Conservation (phyloP, 2,888 invertebrate species). For the Ectemnius continuus region DNA sequence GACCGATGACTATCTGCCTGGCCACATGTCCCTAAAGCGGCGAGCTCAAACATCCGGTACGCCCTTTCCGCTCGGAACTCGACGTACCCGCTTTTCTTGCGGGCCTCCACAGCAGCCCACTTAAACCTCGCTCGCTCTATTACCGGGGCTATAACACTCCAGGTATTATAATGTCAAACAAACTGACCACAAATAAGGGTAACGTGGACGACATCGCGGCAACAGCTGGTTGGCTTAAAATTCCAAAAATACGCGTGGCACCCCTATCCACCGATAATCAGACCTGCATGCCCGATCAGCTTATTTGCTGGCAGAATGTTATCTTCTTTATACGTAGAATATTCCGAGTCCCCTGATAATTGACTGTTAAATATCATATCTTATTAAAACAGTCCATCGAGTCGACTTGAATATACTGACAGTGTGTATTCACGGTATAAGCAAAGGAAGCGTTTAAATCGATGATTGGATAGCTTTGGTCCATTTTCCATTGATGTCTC, state of each 20-base stretch:
- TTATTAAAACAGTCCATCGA: no score
- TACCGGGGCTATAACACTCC: conserved; percentile 37
- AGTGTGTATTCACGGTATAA: no score
- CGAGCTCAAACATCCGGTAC: conserved; percentile 72
- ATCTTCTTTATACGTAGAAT: neutral
- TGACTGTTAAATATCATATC: no score
- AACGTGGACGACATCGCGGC: conserved; percentile 20
- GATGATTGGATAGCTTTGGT: no score
- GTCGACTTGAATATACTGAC: no score
- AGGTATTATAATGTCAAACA: conserved; percentile 39
- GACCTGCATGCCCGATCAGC: conserved; percentile 32
- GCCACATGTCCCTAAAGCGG: conserved; percentile 73
- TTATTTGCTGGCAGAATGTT: conserved; percentile 16
- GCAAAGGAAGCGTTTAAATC: no score
- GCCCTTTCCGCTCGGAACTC: conserved; percentile 50
- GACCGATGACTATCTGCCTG: conserved; percentile 74
- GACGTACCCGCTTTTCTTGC: neutral
- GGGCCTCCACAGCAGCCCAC: conserved; percentile 5
- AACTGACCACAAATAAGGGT: conserved; percentile 42
- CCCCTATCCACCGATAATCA: conserved; percentile 39
- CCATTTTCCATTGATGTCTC: no score
- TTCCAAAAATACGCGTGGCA: conserved; percentile 39
- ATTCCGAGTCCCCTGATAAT: neutral
- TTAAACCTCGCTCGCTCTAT: conserved; percentile 17
- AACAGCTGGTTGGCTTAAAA: conserved; percentile 45